phyloP scores from a whole-genome alignment of 2,113 vertebrate genomes.

The Smithornis capensis region DNA sequence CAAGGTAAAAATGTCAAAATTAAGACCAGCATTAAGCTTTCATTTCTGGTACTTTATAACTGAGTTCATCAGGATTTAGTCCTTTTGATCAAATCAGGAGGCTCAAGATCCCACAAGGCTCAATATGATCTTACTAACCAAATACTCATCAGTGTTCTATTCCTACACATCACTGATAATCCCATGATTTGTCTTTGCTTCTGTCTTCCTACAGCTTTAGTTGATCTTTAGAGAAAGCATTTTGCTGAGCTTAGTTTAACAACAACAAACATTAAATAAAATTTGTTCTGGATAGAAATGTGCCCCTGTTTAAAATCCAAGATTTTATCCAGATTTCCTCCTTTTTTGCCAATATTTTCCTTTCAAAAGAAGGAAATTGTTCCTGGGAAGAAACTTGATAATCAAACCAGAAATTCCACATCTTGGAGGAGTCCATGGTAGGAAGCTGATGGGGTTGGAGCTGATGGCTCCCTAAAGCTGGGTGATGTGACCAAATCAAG shows the following conservation, averaged over 20 bases:
- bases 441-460: not conserved
- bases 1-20: not conserved
- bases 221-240: not conserved
- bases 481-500: not conserved
- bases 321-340: not conserved
- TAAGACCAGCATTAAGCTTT: conserved; percentile 36
- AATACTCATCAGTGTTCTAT: not conserved
- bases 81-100: conserved; percentile 11
- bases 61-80: conserved; percentile 45
- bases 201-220: not conserved
- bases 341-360: not conserved
- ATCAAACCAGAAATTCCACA: not conserved
- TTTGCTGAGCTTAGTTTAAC: not conserved
- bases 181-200: not conserved
- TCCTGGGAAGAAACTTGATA: not conserved
- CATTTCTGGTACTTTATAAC: conserved; percentile 22
- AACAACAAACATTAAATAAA: not conserved
- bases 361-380: not conserved
- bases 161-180: not conserved
- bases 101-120: not conserved
- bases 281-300: not conserved
- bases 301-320: not conserved
- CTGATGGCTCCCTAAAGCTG: not conserved
- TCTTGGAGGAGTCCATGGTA: accelerated
- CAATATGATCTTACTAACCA: not conserved